Base-by-base conservation (phyloP, 2,888 invertebrate genomes). In the Keiferia lycopersicella region DNA sequence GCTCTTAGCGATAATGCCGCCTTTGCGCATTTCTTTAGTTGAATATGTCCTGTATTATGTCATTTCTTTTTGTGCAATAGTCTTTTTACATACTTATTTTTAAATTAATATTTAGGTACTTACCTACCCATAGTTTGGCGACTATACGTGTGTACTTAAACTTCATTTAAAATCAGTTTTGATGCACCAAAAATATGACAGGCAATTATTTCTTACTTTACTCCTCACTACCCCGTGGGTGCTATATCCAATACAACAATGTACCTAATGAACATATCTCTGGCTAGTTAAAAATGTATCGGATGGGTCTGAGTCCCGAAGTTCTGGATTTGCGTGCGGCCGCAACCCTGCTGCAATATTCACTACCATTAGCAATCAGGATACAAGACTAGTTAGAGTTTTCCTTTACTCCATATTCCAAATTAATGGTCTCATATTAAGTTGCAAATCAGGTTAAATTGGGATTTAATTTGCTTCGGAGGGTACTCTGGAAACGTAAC, bases 271-370 rank as follows among this genome's bases (percentile, higher is more conserved):
- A 73, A 72, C 64, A 66, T 67, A 58, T 41, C 48, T 65, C 56
- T 41, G 45, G 51, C 61, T 69, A 73, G 74, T 81, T 78, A 81
- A 81, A 79, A 78, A 82, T 82, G 71, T 77, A 81, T 75, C 41
- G 66, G 68, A 63, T 73, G 69, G 70, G 67, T 64, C 73, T 68
- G 68, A 68, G 62, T 67, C 64, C 64, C 1, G 56, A 66, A 66
- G 64, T 61, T 41, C 16, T 56, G 59, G 14, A 72, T 76, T 78
- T 74, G 79, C 80, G 79, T 80, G 81, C 63, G 63, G 63, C 74
- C 72, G 38, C 74, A 68, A 60, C 67, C 69, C 64, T 71, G 67
- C 71, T 76, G 74, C 69, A 76, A 81, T 82, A 84, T 82, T 81
- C 72, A 78, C 66, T 65, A 65, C 72, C 70, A 75, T 77, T 78